These are phyloP conservation scores for Orthosia incerta DNA, from an alignment of 2,888 invertebrate genomes.

Conservation along the genomic window DNA sequence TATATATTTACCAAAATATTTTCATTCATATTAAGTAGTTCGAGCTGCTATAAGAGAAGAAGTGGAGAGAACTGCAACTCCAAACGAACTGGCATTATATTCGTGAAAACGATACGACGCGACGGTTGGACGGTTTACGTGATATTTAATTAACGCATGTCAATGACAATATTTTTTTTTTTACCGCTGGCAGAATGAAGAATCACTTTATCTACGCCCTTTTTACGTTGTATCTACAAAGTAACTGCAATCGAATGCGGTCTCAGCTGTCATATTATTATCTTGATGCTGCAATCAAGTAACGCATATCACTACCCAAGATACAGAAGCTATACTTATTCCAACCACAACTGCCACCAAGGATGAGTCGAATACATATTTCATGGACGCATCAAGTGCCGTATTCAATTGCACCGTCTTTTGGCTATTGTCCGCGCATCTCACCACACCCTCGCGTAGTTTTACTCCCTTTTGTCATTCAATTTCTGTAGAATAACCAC, in stretches of 20 bases:
- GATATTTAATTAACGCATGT: no score
- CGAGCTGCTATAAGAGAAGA: no score
- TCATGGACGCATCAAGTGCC: slow-evolving; percentile 59
- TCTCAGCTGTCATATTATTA: not conserved
- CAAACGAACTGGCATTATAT: no score
- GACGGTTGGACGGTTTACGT: no score
- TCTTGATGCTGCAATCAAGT: not conserved
- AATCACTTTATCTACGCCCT: no score
- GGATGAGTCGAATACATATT: slow-evolving; percentile 57
- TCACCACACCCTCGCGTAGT: slow-evolving; percentile 64
- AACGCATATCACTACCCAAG: slow-evolving; percentile 4
- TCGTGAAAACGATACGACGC: no score
- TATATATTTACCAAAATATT: no score
- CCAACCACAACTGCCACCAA: slow-evolving; percentile 20
- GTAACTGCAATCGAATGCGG: not conserved
- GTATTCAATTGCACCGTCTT: slow-evolving; percentile 62
- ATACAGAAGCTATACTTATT: slow-evolving; percentile 18
- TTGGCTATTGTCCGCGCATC: slow-evolving; percentile 63
- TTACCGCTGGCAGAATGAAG: no score
- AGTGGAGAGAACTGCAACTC: no score
- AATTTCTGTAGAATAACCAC: slow-evolving; percentile 75
- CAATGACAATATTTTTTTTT: no score
- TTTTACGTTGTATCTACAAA: no score
- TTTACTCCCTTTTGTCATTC: slow-evolving; percentile 80
- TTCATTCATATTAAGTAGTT: no score